Base-by-base conservation (phyloP, 1,140 invertebrate species). In the Parasteatoda tepidariorum region DNA sequence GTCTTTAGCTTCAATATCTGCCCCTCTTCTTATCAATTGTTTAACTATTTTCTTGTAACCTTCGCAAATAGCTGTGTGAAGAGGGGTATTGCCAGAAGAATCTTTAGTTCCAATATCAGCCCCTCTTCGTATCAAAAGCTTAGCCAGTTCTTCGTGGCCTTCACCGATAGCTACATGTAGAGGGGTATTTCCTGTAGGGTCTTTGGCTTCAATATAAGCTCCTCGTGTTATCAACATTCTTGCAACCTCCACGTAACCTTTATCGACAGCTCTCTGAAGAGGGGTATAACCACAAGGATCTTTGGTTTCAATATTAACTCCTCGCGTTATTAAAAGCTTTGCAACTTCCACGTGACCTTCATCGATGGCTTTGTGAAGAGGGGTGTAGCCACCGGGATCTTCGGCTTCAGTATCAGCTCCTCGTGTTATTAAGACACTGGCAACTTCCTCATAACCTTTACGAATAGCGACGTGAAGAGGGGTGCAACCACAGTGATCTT, bases 51-150 rank as follows among this genome's bases (percentile, higher is more conserved):
- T n/a, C 7, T 33, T 30, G 15, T 76, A 34, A 54, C 57, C 57
- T 5, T 28, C 24, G 15, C 18, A 11, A 30, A 41, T 18, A 15
- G 38, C n/a, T 7, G 7, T 22, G n/a, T 59, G 28, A 11, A 74
- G 11, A 9, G 41, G n/a, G n/a, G 62, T 26, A 22, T 0, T n/a
- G 7, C n/a, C 54, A 1, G n/a, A 22, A 54, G 15, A 0, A 22
- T 41, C 13, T 54, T 55, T 3, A 6, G 5, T 9, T 7, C 34
- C 33, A 66, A 66, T 34, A 2, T 89, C 88, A 30, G 88, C 88
- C 68, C 87, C 83, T 38, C 88, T 85, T 70, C 88, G 88, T 6
- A 90, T 86, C 67, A 90, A 18, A 13, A 4, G 64, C 64, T 34
- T 48, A n/a, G n/a, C n/a, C n/a, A n/a, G n/a, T n/a, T n/a, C n/a